Percentiles rank a stretch among this genome's conserved stretches.
Conservation (phyloP, 2,888 invertebrate species). For the Ischnus inquisitorius region DNA sequence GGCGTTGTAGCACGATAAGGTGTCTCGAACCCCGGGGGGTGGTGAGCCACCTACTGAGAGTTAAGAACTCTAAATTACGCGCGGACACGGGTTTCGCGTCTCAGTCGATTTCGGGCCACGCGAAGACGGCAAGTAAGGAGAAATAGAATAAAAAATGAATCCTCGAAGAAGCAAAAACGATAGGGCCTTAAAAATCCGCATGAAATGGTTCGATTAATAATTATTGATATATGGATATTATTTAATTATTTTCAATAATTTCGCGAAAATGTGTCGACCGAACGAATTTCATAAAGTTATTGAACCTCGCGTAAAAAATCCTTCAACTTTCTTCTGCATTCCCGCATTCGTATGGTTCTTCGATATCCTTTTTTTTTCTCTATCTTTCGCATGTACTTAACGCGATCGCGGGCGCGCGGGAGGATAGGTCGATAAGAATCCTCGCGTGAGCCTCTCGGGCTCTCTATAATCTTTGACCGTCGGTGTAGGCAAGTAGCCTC, state of each 20-base stretch:
- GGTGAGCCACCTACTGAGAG: slow-evolving; percentile 84
- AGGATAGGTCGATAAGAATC: slow-evolving; percentile 50
- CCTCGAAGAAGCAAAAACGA: neutral
- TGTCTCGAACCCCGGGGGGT: slow-evolving; percentile 84
- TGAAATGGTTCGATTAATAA: neutral
- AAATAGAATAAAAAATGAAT: neutral
- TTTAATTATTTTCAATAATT: too few species aligned
- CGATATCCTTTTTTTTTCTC: slow-evolving; percentile 34
- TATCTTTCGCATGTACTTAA: slow-evolving; percentile 39
- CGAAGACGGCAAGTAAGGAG: slow-evolving; percentile 11
- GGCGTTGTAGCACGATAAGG: slow-evolving; percentile 79
- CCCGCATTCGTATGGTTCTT: neutral
- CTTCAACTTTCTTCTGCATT: slow-evolving; percentile 14
- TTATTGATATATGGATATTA: neutral
- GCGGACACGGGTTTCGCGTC: slow-evolving; percentile 83
- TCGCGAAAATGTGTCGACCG: too few species aligned
- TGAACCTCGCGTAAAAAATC: neutral
- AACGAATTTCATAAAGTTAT: neutral
- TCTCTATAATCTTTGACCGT: slow-evolving; percentile 58
- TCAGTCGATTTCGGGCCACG: slow-evolving; percentile 81
- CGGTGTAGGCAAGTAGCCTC: slow-evolving; percentile 54
- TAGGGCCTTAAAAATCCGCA: neutral
- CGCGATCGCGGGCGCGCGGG: slow-evolving; percentile 35
- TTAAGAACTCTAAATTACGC: slow-evolving; percentile 85
- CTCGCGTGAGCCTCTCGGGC: slow-evolving; percentile 36